Percentiles rank a stretch among this genome's conserved stretches.
phyloP scores from a whole-genome alignment of 1,140 invertebrate species.

The Acromyrmex echinatior region DNA sequence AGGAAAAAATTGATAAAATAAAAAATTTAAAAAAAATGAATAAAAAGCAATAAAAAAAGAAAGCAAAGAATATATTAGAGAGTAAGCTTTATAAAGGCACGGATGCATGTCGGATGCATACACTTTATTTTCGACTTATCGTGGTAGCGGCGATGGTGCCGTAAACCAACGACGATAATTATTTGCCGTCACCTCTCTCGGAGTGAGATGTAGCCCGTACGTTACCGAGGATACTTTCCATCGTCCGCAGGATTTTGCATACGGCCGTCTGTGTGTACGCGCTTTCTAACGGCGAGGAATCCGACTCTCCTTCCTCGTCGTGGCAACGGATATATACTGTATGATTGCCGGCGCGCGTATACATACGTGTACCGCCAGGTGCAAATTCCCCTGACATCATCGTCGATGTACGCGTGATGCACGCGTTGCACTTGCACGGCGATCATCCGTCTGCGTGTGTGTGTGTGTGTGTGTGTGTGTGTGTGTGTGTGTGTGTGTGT shows the following conservation, averaged over 20 bases:
- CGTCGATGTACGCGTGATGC: slow-evolving; percentile 74
- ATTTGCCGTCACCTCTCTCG: slow-evolving; percentile 57
- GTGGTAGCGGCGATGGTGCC: slow-evolving; percentile 38
- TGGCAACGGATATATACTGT: slow-evolving; percentile 43
- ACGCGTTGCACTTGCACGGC: slow-evolving; percentile 67
- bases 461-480: slow-evolving; percentile 68
- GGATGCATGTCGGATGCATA: slow-evolving; percentile 25
- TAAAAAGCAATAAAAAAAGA: too few relatives aligned
- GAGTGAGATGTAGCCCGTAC: slow-evolving; percentile 67
- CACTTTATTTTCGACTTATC: slow-evolving; percentile 55
- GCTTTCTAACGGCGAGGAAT: slow-evolving; percentile 70
- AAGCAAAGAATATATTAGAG: too few relatives aligned
- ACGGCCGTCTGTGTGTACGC: slow-evolving; percentile 16
- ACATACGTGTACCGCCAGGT: slow-evolving; percentile 78
- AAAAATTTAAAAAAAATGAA: too few relatives aligned
- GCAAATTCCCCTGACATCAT: slow-evolving; percentile 83
- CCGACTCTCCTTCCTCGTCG: slow-evolving; percentile 51
- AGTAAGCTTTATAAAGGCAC: background rate
- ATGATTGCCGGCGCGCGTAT: slow-evolving; percentile 60
- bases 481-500: slow-evolving; percentile 29
- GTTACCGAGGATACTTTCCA: slow-evolving; percentile 66
- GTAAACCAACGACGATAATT: slow-evolving; percentile 73
- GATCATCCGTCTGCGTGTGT: background rate
- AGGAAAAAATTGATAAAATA: too few relatives aligned
- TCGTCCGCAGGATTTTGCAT: slow-evolving; percentile 66